Base-by-base conservation (phyloP, 2,113 vertebrate species). In the Myiozetetes cayanensis region DNA sequence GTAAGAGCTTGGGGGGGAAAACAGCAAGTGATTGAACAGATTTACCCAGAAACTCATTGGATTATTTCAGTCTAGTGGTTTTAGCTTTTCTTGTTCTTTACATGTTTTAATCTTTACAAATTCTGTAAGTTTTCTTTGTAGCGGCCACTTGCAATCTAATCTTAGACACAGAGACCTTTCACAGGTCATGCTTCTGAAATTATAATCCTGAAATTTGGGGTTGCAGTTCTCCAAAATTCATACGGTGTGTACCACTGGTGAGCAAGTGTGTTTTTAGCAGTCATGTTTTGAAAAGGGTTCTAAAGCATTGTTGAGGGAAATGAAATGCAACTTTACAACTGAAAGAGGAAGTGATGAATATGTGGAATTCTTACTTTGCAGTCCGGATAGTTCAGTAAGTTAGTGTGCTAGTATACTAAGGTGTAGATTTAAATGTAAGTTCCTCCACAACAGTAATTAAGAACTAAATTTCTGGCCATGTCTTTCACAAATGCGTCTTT, bases 161-260 rank as follows among this genome's bases (percentile, higher is more conserved):
- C 50, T 43, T 46, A 56, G 43, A 8, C 16, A 10, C 30, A 59
- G 59, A 68, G 80, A 6, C 76, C 41, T 91, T 85, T 87, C 71
- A 41, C 22, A 65, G 53, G n/a, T 63, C 41, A 9, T n/a, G n/a
- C 24, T 75, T 71, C 61, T 76, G 46, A 49, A 91, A 28, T 61
- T 87, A 58, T 61, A 62, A 72, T 75, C 31, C 28, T 89, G 77
- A 75, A 76, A 73, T 75, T 30, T 61, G 37, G 37, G 41, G 28
- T 85, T 87, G 66, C 47, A 76, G 49, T 79, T 91, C 85, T 73
- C 61, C 67, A 87, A 12, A 85, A 33, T 49, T n/a, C 37, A 17
- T 27, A 12, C 3, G 33, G 1, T 7, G 43, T 0, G 0, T 50
- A 39, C 52, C 33, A 16, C 28, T 37, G 31, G 15, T 59, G 19